These are phyloP conservation scores for Entomobrya multifasciata DNA, from an alignment of 2,888 invertebrate genomes.

Conservation along the genomic window DNA sequence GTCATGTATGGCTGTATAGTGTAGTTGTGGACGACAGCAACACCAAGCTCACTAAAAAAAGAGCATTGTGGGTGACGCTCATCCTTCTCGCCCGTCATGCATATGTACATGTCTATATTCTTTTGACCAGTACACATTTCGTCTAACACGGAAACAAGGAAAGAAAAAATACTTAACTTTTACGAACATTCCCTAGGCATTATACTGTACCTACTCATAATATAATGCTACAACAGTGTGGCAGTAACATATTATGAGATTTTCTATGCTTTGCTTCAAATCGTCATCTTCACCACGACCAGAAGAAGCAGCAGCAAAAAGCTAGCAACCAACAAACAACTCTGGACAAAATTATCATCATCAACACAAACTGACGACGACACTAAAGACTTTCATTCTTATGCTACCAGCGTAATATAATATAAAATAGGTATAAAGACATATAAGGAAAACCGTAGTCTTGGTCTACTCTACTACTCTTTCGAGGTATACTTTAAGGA, in stretches of 20 bases:
- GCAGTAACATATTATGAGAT: conserved; percentile 35
- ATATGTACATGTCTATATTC: not conserved
- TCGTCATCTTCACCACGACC: conserved; percentile 4
- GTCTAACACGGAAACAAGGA: not conserved
- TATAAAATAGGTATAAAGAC: not conserved
- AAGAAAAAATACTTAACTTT: not conserved
- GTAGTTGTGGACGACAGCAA: too few relatives aligned
- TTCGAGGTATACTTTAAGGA: conserved; percentile 25
- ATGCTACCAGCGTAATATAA: not conserved
- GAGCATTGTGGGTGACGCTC: not conserved
- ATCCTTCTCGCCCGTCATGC: not conserved
- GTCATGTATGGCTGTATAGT: too few relatives aligned
- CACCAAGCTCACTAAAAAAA: too few relatives aligned
- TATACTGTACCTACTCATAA: not conserved
- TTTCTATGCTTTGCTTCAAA: conserved; percentile 32
- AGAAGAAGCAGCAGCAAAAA: not conserved
- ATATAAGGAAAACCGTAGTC: not conserved
- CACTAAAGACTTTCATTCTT: conserved; percentile 27
- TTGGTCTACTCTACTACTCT: not conserved
- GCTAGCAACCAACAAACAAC: not conserved
- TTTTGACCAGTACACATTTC: too few relatives aligned
- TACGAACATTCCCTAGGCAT: not conserved
- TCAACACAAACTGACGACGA: conserved; percentile 63
- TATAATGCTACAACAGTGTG: not conserved
- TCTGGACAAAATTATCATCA: conserved; percentile 54